phyloP scores from a whole-genome alignment of 1,140 invertebrate species.

The Gonatopus flavifemur region DNA sequence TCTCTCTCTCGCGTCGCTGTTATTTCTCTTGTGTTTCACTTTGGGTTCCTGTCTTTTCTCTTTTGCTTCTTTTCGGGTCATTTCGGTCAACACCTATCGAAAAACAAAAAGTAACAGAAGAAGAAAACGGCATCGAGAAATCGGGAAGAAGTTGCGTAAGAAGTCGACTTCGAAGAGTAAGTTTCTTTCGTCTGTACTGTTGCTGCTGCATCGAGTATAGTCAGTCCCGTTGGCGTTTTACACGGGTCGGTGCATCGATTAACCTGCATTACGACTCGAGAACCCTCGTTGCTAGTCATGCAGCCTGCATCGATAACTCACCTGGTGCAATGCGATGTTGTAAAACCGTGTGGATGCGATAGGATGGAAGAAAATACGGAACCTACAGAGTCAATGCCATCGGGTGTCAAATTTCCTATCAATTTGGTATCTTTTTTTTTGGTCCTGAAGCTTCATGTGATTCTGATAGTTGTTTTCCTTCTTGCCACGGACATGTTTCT shows the following conservation, averaged over 20 bases:
- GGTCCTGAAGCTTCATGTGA: too few relatives aligned
- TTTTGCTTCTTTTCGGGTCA: not conserved
- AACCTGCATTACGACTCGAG: constrained; percentile 43
- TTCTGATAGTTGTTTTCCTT: too few relatives aligned
- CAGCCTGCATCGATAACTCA: constrained; percentile 35
- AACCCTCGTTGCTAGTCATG: constrained; percentile 32
- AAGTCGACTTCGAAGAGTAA: constrained; percentile 21
- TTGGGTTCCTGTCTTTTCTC: too few relatives aligned
- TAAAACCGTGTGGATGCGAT: too few relatives aligned
- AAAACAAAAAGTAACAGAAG: constrained; percentile 18
- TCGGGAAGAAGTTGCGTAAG: constrained; percentile 24
- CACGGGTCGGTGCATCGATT: constrained; percentile 48
- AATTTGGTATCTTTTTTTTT: too few relatives aligned
- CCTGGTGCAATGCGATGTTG: constrained; percentile 14
- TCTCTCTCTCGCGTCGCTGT: too few relatives aligned
- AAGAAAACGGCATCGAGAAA: too few relatives aligned
- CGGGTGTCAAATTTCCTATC: too few relatives aligned
- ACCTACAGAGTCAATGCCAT: too few relatives aligned
- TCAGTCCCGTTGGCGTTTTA: constrained; percentile 34
- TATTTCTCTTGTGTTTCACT: too few relatives aligned
- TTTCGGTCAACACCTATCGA: constrained; percentile 21
- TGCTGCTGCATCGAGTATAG: constrained; percentile 20
- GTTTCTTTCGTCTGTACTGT: constrained; percentile 29
- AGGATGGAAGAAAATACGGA: too few relatives aligned
- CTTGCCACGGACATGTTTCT: too few relatives aligned